phyloP scores from a whole-genome alignment of 2,113 vertebrate species.

The Casuarius casuarius region DNA sequence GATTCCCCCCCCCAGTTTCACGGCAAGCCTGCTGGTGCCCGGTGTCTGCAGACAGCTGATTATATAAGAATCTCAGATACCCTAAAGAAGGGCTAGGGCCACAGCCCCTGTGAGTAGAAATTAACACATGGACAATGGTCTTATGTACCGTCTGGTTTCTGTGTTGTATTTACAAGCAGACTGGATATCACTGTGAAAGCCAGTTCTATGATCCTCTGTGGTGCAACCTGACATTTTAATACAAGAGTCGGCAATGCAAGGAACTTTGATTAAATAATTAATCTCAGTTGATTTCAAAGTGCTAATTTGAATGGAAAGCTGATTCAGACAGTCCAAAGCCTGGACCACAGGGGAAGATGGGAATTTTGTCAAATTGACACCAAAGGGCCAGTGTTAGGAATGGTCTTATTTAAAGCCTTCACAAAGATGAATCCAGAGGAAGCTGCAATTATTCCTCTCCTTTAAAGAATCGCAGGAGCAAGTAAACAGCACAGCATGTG shows the following conservation, averaged over 20 bases:
- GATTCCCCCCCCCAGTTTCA: neutral
- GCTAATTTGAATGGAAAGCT: neutral
- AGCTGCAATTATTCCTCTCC: neutral
- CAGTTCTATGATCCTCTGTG: neutral
- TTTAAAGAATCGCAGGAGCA: slow-evolving; percentile 7
- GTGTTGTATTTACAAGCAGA: neutral
- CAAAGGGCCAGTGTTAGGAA: neutral
- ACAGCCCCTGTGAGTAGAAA: neutral
- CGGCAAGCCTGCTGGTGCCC: neutral
- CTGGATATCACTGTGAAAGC: neutral
- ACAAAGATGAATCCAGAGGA: neutral
- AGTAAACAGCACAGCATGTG: neutral
- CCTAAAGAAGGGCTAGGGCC: neutral
- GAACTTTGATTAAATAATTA: slow-evolving; percentile 8
- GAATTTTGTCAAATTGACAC: slow-evolving; percentile 26
- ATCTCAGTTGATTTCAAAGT: slow-evolving; percentile 1
- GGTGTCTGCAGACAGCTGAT: neutral
- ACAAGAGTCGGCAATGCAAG: neutral
- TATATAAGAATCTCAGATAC: neutral
- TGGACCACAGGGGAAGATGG: neutral
- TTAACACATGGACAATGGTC: neutral
- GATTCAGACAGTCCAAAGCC: neutral
- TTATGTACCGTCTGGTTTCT: neutral
- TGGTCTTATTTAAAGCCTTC: neutral
- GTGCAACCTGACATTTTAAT: neutral